Conservation (phyloP, 2,797 vertebrate species). For the Halcyon smyrnensis region DNA sequence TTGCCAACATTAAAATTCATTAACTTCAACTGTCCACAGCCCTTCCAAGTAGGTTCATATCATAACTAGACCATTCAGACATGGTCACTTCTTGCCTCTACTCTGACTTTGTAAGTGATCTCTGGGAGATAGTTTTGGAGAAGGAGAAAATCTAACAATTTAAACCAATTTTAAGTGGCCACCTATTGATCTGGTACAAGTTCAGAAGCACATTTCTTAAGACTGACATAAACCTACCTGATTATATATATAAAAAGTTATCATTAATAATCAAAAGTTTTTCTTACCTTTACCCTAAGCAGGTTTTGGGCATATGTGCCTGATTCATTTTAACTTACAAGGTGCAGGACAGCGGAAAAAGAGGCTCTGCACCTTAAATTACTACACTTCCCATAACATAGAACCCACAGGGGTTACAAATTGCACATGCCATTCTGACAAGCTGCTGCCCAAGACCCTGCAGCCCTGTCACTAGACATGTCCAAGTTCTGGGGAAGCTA, state of each 20-base stretch:
- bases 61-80: not conserved
- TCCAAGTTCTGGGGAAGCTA: not conserved
- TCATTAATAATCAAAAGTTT: not conserved
- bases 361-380: not conserved
- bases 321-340: not conserved
- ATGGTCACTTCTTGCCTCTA: not conserved
- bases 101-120: not conserved
- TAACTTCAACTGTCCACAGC: not conserved
- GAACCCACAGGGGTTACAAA: not conserved
- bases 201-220: not conserved
- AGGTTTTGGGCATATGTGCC: fast-evolving
- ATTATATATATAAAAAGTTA: not conserved
- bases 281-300: not conserved
- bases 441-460: not conserved
- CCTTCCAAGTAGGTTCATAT: not conserved
- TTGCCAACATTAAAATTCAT: not conserved
- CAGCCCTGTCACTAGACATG: not conserved
- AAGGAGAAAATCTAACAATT: not conserved
- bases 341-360: not conserved
- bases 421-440: fast-evolving
- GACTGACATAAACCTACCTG: not conserved
- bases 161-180: not conserved
- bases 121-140: not conserved
- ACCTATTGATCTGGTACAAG: not conserved
- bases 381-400: not conserved